Evolutionary conservation across 2,797 vertebrate genomes (phyloP), one percentile per base, ranked within the genome.

Genomic region (Scolopax rusticola): DNA sequence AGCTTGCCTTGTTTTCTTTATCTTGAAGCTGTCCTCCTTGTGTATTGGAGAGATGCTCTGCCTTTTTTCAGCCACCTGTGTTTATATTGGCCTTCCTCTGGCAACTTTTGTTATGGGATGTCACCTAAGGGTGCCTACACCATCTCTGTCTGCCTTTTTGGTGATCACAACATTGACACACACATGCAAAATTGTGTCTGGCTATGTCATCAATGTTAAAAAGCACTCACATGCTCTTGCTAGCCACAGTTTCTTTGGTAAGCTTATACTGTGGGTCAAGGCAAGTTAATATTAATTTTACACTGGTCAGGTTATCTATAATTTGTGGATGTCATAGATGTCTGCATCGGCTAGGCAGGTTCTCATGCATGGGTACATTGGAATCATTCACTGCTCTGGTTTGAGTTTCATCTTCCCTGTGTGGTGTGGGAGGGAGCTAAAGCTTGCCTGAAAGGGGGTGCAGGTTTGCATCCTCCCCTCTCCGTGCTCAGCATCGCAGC

Each of bases 311-410:
- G 0, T 7, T 20, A 38, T 71, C 64, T n/a, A 5, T 71, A 33
- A 56, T 43, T 45, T 9, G 15, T 14, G 54, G 28, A 6, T 48
- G 45, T 36, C 19, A 1, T 3, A 15, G 30, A 30, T 50, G 5
- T 6, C 75, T 21, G 13, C 15, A 12, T 8, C 0, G 1, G 5
- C 59, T 5, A 2, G 6, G 40, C 0, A 9, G 48, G 25, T 11
- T 74, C 20, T 12, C 5, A 2, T 0, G 12, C 0, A 7, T 1
- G 67, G 61, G 30, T 24, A 36, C 20, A 1, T 15, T 2, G 2
- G 63, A 12, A 7, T 4, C 4, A 3, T 57, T 28, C 15, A 0
- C 41, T 3, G 45, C 57, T 64, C 12, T 0, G 0, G 5, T 9
- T 53, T 9, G 41, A 33, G 8, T 54, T 87, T 23, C 54, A 12